Conservation (phyloP, 2,113 vertebrate species). For the Chionomys nivalis region DNA sequence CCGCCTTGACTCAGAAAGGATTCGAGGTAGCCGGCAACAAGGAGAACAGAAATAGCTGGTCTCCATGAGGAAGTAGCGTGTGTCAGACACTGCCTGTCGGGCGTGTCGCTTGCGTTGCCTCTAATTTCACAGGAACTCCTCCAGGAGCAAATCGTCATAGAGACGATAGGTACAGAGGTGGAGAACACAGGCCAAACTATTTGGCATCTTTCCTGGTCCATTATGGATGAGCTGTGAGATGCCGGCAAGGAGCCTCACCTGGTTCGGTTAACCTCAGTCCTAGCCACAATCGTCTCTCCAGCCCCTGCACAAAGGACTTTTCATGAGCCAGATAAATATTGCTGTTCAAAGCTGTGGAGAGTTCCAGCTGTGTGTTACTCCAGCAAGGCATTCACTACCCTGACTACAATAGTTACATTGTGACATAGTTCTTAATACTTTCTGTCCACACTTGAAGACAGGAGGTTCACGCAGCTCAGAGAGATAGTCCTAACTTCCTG, state of each 20-base stretch:
- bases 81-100: neutral
- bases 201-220: neutral
- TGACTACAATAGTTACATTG: neutral
- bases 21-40: neutral
- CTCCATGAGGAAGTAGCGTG: neutral
- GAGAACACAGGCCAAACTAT: neutral
- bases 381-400: neutral
- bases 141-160: neutral
- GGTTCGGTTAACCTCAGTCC: neutral
- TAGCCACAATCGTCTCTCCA: neutral
- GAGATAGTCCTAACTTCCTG: neutral
- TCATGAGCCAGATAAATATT: neutral
- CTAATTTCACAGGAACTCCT: slow-evolving; percentile 25
- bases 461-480: neutral
- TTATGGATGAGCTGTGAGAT: neutral
- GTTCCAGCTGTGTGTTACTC: neutral
- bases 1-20: slow-evolving; percentile 64
- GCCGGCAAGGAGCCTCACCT: neutral
- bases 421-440: neutral
- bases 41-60: neutral
- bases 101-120: neutral
- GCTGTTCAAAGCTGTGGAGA: neutral
- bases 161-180: neutral
- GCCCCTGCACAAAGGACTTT: neutral
- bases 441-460: neutral